Evolutionary conservation across 2,797 vertebrate genomes (phyloP), one percentile per base, ranked within the genome.

Genomic region (Mormyrus hasselquistii): DNA sequence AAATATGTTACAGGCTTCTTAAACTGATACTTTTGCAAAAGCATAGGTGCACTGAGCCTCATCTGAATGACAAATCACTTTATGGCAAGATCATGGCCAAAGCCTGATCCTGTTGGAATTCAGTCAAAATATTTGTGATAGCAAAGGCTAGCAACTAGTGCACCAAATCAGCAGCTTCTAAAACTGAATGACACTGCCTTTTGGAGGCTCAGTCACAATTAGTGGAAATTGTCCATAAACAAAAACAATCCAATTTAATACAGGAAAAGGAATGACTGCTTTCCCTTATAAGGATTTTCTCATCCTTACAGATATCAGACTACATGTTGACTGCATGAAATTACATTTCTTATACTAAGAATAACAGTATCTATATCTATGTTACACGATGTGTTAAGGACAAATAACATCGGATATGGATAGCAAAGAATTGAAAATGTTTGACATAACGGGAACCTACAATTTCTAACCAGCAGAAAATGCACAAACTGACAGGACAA

Each of bases 261-360:
- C 41, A 82, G 76, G 76, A 82, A 82, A 82, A 82, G 76, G 16
- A 82, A 82, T 82, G 19, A 44, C 73, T 44, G 73, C 41, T 79
- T n/a, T 79, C 10, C 76, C 76, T 82, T 82, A 82, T 47, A 49
- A 3, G 8, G 41, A 22, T 22, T 44, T n/a, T 79, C 38, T 82
- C 76, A 47, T 47, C 38, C 38, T 38, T 76, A 76, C 69, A 76
- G 69, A 76, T 76, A 34, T 38, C 14, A 47, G n/a, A 29, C 49
- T 53, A 55, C 29, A 53, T 53, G 50, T 55, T 38, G 22, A 86
- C 79, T 88, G 89, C 65, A 86, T 84, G 89, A 88, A 76, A 92
- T 90, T 90, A 91, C 87, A 89, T 90, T 89, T 91, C 89, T 90
- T 91, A 92, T 91, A 92, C 91, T 82, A 92, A 93, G 91, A 89